Percentiles rank a stretch among this genome's conserved stretches.
Conservation (phyloP, 2,113 vertebrate species). For the Trachemys scripta region DNA sequence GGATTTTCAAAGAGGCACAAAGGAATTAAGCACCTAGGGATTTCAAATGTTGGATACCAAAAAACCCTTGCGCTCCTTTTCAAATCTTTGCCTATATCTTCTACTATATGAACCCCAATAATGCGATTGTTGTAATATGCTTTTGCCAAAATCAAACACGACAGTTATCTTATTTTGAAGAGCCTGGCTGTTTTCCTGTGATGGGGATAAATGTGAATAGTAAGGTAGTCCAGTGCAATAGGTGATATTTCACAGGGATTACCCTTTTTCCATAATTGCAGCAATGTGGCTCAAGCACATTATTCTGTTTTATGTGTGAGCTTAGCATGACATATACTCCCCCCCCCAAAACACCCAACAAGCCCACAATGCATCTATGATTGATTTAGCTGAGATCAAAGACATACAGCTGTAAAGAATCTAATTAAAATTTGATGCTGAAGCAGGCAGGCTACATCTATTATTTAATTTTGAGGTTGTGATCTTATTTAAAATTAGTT, state of each 20-base stretch:
- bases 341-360: slow-evolving; percentile 13
- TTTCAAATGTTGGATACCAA: not conserved
- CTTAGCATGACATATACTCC: slow-evolving; percentile 51
- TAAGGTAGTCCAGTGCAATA: not conserved
- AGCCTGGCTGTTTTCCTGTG: not conserved
- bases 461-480: slow-evolving; percentile 76
- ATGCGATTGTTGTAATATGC: fast-evolving
- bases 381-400: slow-evolving; percentile 77
- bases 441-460: slow-evolving; percentile 65
- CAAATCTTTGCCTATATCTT: not conserved
- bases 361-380: slow-evolving; percentile 55
- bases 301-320: slow-evolving; percentile 54
- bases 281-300: slow-evolving; percentile 24
- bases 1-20: not conserved
- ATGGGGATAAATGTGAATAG: not conserved
- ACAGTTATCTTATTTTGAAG: not conserved
- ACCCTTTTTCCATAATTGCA: not conserved
- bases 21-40: not conserved
- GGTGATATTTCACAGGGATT: slow-evolving; percentile 23
- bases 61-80: not conserved
- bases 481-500: slow-evolving; percentile 69
- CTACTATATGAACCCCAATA: not conserved
- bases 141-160: not conserved
- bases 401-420: slow-evolving; percentile 66
- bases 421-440: slow-evolving; percentile 77